phyloP scores from a whole-genome alignment of 2,113 vertebrate genomes.

The Sturnus vulgaris region DNA sequence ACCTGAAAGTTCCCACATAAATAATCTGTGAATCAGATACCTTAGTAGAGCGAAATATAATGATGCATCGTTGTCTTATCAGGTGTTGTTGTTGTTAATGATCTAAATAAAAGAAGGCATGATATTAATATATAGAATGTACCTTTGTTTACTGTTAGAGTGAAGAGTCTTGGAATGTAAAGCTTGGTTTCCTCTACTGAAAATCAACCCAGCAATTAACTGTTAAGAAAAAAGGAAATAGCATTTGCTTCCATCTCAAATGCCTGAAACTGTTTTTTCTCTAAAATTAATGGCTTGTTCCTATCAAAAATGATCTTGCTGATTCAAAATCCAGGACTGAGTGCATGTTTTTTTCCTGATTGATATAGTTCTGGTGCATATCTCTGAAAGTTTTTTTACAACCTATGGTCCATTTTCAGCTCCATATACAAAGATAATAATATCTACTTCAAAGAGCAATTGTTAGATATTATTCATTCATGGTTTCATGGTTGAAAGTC shows the following conservation, averaged over 20 bases:
- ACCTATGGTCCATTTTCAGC: background rate
- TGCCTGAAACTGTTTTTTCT: background rate
- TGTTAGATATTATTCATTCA: slow-evolving; percentile 17
- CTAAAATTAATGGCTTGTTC: background rate
- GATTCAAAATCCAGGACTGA: background rate
- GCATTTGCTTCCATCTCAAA: background rate
- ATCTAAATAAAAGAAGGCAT: background rate
- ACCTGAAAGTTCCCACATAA: background rate
- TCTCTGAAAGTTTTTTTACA: slow-evolving; percentile 1
- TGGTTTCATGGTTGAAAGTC: slow-evolving; percentile 1
- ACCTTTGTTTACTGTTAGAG: background rate
- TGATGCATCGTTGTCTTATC: background rate
- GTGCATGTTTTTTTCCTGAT: background rate
- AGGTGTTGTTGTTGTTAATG: background rate
- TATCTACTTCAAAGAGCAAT: slow-evolving; percentile 21
- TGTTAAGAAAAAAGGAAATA: background rate
- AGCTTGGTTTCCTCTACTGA: background rate
- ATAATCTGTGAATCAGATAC: background rate
- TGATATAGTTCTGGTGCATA: background rate
- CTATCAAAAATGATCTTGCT: background rate
- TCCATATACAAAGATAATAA: background rate
- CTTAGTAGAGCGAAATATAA: background rate
- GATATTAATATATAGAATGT: background rate
- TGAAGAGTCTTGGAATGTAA: background rate
- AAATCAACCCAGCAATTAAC: background rate